Evolutionary conservation across 2,797 vertebrate species (phyloP), one percentile per base, ranked within the genome.

Genomic region (Salarias fasciatus): DNA sequence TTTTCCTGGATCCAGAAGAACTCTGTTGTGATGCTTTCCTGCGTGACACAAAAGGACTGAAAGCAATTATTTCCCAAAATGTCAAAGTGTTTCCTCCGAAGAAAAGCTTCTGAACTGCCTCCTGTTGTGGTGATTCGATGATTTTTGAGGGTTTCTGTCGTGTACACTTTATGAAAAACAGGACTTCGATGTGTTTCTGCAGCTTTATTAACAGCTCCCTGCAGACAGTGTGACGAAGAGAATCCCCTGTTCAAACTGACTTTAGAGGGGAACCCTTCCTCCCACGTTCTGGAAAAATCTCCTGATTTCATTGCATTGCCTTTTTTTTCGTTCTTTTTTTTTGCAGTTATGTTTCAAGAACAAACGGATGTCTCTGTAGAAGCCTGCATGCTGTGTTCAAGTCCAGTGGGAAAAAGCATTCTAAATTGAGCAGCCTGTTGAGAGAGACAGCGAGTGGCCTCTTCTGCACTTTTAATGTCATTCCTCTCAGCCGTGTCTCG

Each of bases 371-470:
- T 58, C 5, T 14, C n/a, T 48, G 41, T 11, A 69, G 55, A 82
- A 64, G 8, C 58, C 64, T 59, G 77, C 24, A 58, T 70, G 69
- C 53, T 85, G 72, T 14, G 0, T 85, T 86, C 56, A 77, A 1
- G 52, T 64, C 40, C 33, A 0, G n/a, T 10, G 30, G 48, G 47
- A 63, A 63, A 24, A 9, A 55, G 49, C 28, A 1, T 18, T 5
- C 1, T 11, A 8, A 6, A 9, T 6, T 35, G 33, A 35, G 6
- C 6, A 6, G 33, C 6, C 33, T 6, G 6, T 35, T 35, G 6
- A 35, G 9, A 24, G 18, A 24, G 18, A 24, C 18, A 3, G 18
- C 18, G 18, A 24, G 18, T 24, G 18, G 18, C 18, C 18, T 24
- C 18, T 2, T 24, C 8, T 33, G 31, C 31, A 33, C 31, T 33